A percentile compares a stretch with the other conserved stretches of the same genome.
These are phyloP conservation scores for Corythornis leucogaster DNA, from an alignment of 2,797 vertebrate genomes.

Conservation along the genomic window DNA sequence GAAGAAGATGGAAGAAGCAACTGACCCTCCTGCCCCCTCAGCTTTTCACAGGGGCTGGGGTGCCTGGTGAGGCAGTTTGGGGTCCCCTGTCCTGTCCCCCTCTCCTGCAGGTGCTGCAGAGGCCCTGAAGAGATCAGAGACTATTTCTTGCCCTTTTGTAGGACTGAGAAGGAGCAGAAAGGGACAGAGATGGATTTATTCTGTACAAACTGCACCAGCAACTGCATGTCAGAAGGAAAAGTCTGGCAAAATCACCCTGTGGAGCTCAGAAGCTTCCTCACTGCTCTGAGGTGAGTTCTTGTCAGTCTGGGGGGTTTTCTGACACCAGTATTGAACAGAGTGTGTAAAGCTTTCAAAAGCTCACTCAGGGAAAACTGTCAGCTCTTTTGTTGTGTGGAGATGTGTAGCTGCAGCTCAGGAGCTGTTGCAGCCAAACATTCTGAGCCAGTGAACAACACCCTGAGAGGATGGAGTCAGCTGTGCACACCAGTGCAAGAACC, in stretches of 20 bases:
- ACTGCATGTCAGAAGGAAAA: neutral
- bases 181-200: neutral
- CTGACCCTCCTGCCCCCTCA: too few species aligned
- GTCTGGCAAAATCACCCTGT: neutral
- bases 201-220: neutral
- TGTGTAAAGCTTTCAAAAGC: neutral
- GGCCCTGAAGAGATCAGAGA: slow-evolving; percentile 56
- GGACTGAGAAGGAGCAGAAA: neutral
- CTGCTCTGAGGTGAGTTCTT: neutral
- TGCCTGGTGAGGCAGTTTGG: too few species aligned
- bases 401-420: neutral
- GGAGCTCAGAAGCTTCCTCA: neutral
- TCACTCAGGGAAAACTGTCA: neutral
- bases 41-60: too few species aligned
- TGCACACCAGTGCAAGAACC: neutral
- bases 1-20: too few species aligned
- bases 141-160: slow-evolving; percentile 37
- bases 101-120: neutral
- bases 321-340: neutral
- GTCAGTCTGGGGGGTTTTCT: neutral
- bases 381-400: neutral
- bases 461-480: neutral
- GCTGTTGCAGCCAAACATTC: neutral
- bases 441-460: neutral
- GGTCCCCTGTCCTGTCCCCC: too few species aligned